phyloP scores from a whole-genome alignment of 2,113 vertebrate genomes.

The Thinocorus orbignyianus region DNA sequence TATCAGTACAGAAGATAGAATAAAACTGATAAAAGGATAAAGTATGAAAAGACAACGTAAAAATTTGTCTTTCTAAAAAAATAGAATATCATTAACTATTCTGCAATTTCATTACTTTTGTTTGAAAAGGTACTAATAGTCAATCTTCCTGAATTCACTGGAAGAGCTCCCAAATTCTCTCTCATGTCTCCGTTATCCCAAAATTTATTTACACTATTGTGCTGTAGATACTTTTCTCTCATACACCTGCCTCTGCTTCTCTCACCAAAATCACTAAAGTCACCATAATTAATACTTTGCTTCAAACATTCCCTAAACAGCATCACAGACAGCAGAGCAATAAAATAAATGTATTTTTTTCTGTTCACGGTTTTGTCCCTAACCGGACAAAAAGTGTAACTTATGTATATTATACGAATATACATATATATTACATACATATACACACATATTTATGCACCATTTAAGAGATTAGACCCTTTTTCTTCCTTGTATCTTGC shows the following conservation, averaged over 20 bases:
- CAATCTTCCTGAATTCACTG: not conserved
- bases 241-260: not conserved
- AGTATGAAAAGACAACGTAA: not conserved
- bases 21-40: not conserved
- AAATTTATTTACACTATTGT: not conserved
- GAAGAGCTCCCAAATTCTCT: not conserved
- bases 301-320: not conserved
- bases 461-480: not conserved
- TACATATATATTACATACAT: too few relatives aligned
- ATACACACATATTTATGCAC: not conserved
- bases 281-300: not conserved
- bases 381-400: not conserved
- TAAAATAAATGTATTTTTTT: not conserved
- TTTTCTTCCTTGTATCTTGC: not conserved
- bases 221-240: not conserved
- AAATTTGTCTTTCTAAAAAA: fast-evolving
- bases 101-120: not conserved
- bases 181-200: not conserved
- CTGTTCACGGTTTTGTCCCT: not conserved
- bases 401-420: too few relatives aligned
- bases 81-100: not conserved
- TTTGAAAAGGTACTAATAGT: not conserved
- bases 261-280: not conserved
- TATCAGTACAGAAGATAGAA: not conserved
- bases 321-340: not conserved